A percentile compares a stretch with the other conserved stretches of the same genome.
Conservation (phyloP, 2,797 vertebrate genomes). For the Taeniopygia guttata region DNA sequence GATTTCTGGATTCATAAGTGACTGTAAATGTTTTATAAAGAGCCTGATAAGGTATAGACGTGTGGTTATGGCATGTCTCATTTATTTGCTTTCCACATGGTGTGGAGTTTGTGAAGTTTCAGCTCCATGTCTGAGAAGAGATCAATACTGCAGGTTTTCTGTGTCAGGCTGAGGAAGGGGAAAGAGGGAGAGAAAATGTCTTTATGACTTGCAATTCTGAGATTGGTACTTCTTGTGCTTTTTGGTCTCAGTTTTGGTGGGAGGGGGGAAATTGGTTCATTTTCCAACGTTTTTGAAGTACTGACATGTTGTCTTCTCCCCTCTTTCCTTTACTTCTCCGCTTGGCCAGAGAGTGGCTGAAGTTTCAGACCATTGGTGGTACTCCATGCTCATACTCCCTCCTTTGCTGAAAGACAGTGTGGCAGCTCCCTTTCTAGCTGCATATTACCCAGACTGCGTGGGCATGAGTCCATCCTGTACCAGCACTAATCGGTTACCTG, state of each 20-base stretch:
- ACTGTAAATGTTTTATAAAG: neutral
- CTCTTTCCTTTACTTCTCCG: constrained; percentile 22
- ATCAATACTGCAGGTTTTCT: constrained; percentile 9
- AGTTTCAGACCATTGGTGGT: constrained; percentile 93
- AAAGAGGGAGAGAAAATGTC: constrained; percentile 47
- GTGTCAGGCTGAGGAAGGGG: constrained; percentile 36
- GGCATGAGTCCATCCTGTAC: constrained; percentile 96
- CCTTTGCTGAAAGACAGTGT: constrained; percentile 96
- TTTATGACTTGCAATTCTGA: constrained; percentile 16
- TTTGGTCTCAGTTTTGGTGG: constrained; percentile 5
- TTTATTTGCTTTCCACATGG: neutral
- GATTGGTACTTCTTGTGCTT: neutral
- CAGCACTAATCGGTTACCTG: constrained; percentile 73
- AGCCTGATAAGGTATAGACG: neutral
- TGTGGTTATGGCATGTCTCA: neutral
- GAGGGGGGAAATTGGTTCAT: neutral
- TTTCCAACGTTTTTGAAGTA: constrained; percentile 22
- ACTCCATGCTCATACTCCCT: constrained; percentile 95
- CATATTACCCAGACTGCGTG: constrained; percentile 98
- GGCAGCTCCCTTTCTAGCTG: constrained; percentile 88
- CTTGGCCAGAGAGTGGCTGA: constrained; percentile 88
- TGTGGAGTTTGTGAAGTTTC: neutral
- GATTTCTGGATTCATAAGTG: neutral
- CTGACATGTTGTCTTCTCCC: constrained; percentile 39
- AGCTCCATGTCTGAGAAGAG: neutral